Base-by-base conservation (phyloP, 1,140 invertebrate species). In the Holotrichia oblita region DNA sequence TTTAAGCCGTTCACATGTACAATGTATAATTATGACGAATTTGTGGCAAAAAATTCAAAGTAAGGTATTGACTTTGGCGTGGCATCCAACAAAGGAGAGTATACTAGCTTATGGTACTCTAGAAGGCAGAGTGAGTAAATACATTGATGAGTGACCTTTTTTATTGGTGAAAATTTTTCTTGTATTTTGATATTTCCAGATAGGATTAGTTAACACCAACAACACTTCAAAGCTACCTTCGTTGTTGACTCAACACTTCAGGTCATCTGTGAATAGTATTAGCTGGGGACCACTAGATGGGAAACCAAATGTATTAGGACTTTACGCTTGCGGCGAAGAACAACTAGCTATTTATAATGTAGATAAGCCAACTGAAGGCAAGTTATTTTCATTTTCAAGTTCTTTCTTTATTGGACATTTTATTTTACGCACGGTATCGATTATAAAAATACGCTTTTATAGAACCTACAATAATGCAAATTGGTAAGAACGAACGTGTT, bases 31-130 rank as follows among this genome's bases (percentile, higher is more conserved):
- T 75, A 85, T 93, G 40, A 84, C 83, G 0, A 82, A 81, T 12
- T 88, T 92, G 40, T 94, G 93, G 91, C 91, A 94, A 80, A 93
- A 93, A 79, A 92, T 95, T 9, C 91, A 91, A 83, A 91, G 91
- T 20, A 94, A 93, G 88, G 91, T 96, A 42, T 90, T 92, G 77
- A 85, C 90, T 12, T 89, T 94, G 22, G 89, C 90, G 9, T 97
- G 94, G 94, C 94, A 96, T 89, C 94, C 94, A 3, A 88, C 87
- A 9, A 90, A 90, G 81, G 95, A 97, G 87, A 91, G 91, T 80
- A 78, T 91, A 7, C 83, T 96, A 20, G 94, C 94, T 3, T 96
- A 92, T 87, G 92, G 91, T 14, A 96, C 94, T 69, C 90, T 89
- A 20, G 94, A 96, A 86, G 93, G 94, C 9, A 87, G 91, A 82